Base-by-base conservation (phyloP, 1,140 invertebrate species). In the Papilio dardanus region DNA sequence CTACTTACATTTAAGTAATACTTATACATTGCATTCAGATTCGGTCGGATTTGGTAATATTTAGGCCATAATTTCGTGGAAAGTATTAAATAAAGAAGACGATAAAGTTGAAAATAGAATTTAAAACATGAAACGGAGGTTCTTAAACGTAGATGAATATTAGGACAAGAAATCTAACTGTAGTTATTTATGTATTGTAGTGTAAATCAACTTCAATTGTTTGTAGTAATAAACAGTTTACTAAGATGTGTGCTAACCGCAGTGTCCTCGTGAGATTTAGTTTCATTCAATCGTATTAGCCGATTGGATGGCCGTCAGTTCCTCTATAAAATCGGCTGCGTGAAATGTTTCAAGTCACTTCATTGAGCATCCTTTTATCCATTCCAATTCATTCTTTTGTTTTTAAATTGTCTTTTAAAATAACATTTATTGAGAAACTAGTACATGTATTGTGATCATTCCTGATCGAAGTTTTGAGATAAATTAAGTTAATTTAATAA, bases 251-350 rank as follows among this genome's bases (percentile, higher is more conserved):
- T 58, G 6, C 14, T 68, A 46, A 76, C 46, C 71, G 76, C 30
- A 30, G 65, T 16, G 75, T 77, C 71, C 80, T 79, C 76, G 24
- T 54, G 82, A 83, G 82, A 81, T 81, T 80, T 77, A 80, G 80
- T 65, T 77, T 40, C 46, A 78, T 73, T 79, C 74, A 71, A 80
- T 75, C 78, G 82, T 83, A 82, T 85, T 85, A 85, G 82, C 71
- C 82, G 80, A 85, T 85, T 85, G 80, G 79, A 83, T 76, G 42
- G 77, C 77, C 74, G 74, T 74, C 75, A 79, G 76, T 54, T n/a
- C n/a, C 16, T 30, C 78, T 74, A 76, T 83, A 83, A 81, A 83
- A 81, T 69, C 76, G 74, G 65, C 30, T 65, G 73, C 75, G 74
- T 65, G 62, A 71, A 79, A 73, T 58, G 77, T 75, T 83, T 77